Evolutionary conservation across 2,797 vertebrate species (phyloP).

Genomic region (Mormyrops boulengeri): DNA sequence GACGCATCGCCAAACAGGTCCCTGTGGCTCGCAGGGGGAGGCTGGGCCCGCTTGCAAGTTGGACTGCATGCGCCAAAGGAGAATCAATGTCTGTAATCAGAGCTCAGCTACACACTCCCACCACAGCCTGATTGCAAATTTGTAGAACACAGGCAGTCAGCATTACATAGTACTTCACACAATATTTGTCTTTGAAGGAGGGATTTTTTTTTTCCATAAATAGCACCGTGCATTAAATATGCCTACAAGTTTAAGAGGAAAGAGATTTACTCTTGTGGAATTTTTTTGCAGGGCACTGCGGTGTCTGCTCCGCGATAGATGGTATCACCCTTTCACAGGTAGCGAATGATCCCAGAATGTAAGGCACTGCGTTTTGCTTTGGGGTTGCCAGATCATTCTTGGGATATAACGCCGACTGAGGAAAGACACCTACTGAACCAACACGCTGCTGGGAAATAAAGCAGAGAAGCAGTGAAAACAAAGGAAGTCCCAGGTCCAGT

Average conservation of each 20-base stretch:
- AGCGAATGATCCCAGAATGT: not conserved
- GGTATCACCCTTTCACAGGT: not conserved
- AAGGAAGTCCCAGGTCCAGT: not conserved
- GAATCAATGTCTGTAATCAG: constrained; percentile 20
- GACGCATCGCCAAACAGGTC: not conserved
- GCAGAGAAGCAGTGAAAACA: not conserved
- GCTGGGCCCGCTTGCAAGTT: not conserved
- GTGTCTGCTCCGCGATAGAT: not conserved
- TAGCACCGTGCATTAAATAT: not conserved
- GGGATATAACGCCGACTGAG: not conserved
- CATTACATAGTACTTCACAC: not conserved
- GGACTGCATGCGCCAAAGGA: not conserved
- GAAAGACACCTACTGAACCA: not conserved
- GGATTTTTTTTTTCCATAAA: constrained; percentile 10
- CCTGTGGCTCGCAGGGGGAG: not conserved
- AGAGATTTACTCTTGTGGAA: not conserved
- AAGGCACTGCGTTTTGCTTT: not conserved
- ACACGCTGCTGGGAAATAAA: not conserved
- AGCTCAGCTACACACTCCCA: not conserved
- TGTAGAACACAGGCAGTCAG: not conserved
- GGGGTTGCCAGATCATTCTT: not conserved
- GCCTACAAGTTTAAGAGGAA: not conserved
- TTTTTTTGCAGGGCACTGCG: not conserved
- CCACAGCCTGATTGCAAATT: not conserved
- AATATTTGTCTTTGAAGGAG: not conserved